Conservation (phyloP, 2,113 vertebrate species). For the Neolamprologus modestus region DNA sequence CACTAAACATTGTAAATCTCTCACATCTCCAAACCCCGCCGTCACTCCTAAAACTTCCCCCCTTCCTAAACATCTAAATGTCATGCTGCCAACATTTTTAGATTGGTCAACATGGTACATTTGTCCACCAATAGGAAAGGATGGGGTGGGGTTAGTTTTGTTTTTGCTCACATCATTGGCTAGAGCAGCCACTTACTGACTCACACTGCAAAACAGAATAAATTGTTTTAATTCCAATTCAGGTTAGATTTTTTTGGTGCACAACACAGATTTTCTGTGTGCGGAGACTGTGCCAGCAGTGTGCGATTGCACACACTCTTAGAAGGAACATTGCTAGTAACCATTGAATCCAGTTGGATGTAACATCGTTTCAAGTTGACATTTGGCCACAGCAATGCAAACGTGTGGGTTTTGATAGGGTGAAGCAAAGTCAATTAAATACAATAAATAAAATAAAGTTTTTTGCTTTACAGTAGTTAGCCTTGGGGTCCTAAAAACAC, state of each 20-base stretch:
- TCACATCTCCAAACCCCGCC: background rate
- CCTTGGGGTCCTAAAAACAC: background rate
- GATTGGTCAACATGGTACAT: background rate
- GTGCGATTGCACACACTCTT: background rate
- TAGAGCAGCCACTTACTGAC: background rate
- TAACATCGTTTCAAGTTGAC: background rate
- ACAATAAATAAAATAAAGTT: background rate
- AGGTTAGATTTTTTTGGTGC: background rate
- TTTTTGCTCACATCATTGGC: background rate
- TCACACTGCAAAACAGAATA: background rate
- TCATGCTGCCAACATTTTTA: background rate
- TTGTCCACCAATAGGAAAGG: background rate
- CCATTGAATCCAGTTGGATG: background rate
- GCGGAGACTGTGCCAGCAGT: background rate
- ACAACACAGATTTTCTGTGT: background rate
- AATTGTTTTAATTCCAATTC: background rate
- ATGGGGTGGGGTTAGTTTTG: accelerated
- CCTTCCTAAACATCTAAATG: background rate
- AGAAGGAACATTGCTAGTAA: background rate
- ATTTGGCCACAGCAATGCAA: background rate
- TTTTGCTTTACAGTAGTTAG: background rate
- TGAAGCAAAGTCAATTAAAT: background rate
- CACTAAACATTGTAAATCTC: background rate
- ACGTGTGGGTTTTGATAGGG: background rate
- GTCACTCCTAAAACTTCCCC: background rate